Conservation (phyloP, 2,888 invertebrate genomes). For the Cephalotes varians region DNA sequence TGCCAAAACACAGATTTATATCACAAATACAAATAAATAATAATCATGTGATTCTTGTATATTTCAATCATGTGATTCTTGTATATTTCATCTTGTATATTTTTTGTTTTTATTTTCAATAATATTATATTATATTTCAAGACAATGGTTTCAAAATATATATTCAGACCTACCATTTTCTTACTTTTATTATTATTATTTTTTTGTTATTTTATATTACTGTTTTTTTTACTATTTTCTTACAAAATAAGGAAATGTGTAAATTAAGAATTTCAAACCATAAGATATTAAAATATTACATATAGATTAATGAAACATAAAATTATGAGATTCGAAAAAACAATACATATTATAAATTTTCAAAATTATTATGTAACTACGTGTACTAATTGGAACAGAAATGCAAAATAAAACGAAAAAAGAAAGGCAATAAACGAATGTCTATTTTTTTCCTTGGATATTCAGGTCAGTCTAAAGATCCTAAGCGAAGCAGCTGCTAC, state of each 20-base stretch:
- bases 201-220: neutral
- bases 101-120: neutral
- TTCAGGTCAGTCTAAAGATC: slow-evolving; percentile 35
- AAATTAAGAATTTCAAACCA: neutral
- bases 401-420: slow-evolving; percentile 2
- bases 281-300: neutral
- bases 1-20: neutral
- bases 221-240: neutral
- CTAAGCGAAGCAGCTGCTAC: slow-evolving; percentile 24
- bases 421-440: neutral
- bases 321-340: neutral
- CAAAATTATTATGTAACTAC: neutral
- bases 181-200: neutral
- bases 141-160: neutral
- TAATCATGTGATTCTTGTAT: neutral
- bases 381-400: neutral
- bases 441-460: slow-evolving; percentile 5
- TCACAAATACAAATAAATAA: neutral
- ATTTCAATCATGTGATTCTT: neutral
- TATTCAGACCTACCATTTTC: neutral
- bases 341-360: neutral
- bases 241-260: neutral
- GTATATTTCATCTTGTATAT: neutral
- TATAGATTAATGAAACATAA: neutral
- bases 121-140: neutral